Conservation (phyloP, 2,888 invertebrate genomes). For the Diadromus collaris region DNA sequence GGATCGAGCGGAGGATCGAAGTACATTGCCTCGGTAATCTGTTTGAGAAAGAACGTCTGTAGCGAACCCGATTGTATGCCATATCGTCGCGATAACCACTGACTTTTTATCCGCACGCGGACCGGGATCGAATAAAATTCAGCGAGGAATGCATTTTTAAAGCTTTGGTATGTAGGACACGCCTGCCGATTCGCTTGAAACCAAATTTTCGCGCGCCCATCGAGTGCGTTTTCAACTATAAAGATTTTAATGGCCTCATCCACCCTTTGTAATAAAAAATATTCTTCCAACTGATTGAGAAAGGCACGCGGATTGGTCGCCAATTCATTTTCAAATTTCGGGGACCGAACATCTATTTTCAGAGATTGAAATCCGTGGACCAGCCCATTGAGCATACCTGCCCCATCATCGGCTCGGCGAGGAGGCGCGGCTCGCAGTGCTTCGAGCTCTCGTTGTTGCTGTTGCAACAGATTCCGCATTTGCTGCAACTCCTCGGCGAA, state of each 20-base stretch:
- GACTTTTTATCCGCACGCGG: conserved; percentile 23
- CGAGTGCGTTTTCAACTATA: conserved; percentile 21
- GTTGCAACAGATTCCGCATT: too few relatives aligned
- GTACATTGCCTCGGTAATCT: conserved; percentile 21
- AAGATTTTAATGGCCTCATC: not conserved
- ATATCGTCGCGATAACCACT: conserved; percentile 25
- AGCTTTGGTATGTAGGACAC: not conserved
- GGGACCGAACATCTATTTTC: too few relatives aligned
- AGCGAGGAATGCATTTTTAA: conserved; percentile 25
- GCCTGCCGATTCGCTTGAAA: not conserved
- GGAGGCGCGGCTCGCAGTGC: too few relatives aligned
- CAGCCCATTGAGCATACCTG: too few relatives aligned
- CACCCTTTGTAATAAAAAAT: too few relatives aligned
- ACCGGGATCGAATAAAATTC: conserved; percentile 51
- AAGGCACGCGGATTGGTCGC: too few relatives aligned
- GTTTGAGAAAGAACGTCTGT: conserved; percentile 27
- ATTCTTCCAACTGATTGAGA: too few relatives aligned
- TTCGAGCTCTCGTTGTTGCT: too few relatives aligned
- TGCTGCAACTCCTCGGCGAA: too few relatives aligned
- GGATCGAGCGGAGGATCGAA: conserved; percentile 7
- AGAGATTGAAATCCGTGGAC: too few relatives aligned
- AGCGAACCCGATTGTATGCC: conserved; percentile 35
- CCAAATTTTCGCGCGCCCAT: conserved; percentile 19
- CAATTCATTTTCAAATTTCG: too few relatives aligned
- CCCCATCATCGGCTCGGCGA: too few relatives aligned